phyloP scores from a whole-genome alignment of 2,888 invertebrate genomes.

The Quadroppia sp. region DNA sequence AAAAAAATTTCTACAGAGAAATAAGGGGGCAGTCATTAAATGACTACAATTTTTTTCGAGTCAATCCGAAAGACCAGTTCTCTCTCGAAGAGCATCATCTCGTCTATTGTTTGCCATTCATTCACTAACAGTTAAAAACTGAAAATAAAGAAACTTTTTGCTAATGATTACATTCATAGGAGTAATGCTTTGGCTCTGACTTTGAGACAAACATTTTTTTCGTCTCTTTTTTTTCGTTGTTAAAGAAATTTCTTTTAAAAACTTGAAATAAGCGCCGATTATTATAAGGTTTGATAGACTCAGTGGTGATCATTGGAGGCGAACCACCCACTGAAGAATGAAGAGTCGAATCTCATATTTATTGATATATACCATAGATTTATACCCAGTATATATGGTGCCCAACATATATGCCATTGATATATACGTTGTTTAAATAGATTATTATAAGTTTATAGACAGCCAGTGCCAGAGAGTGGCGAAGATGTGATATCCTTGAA shows the following conservation, averaged over 20 bases:
- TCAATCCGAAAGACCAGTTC: not conserved
- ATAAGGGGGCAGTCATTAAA: not conserved
- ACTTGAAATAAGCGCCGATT: slow-evolving; percentile 11
- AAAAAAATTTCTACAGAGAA: too few species aligned
- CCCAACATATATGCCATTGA: not conserved
- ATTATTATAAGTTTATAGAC: slow-evolving; percentile 8
- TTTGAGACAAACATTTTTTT: slow-evolving; percentile 19
- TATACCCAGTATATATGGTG: not conserved
- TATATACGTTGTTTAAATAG: slow-evolving; percentile 18
- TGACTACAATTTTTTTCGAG: not conserved
- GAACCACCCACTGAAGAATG: slow-evolving; percentile 17
- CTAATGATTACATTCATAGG: slow-evolving; percentile 21
- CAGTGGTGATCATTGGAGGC: slow-evolving; percentile 16
- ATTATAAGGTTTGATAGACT: slow-evolving; percentile 3
- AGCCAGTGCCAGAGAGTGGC: not conserved
- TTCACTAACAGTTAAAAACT: not conserved
- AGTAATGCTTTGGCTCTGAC: not conserved
- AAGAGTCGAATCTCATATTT: not conserved
- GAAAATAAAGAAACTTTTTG: slow-evolving; percentile 4
- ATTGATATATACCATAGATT: not conserved
- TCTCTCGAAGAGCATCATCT: not conserved
- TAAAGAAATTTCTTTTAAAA: not conserved
- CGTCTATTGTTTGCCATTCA: not conserved
- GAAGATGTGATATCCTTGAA: slow-evolving; percentile 28
- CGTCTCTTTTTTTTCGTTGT: not conserved